A percentile compares a stretch with the other conserved stretches of the same genome.
Conservation (phyloP, 2,888 invertebrate species). For the Drosophila trichaetosa region DNA sequence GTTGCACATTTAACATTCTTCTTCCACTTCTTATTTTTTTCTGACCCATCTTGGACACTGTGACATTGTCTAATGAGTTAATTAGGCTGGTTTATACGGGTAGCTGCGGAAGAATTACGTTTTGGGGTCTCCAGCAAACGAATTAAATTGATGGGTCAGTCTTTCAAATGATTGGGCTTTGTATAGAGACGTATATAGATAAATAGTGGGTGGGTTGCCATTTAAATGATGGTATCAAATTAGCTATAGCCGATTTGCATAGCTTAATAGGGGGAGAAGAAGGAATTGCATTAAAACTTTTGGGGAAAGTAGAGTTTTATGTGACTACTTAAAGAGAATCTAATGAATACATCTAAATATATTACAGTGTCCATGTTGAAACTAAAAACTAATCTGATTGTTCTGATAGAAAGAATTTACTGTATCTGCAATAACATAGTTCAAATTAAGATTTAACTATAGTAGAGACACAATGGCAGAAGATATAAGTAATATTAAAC, state of each 20-base stretch:
- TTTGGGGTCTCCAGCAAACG: slow-evolving; percentile 31
- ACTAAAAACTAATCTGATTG: neutral
- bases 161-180: slow-evolving; percentile 43
- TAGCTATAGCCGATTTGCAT: slow-evolving; percentile 30
- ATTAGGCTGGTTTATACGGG: slow-evolving; percentile 70
- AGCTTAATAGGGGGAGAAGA: neutral
- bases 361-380: neutral
- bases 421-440: neutral
- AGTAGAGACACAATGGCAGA: neutral
- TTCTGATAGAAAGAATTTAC: neutral
- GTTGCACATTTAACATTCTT: slow-evolving; percentile 69
- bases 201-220: slow-evolving; percentile 4
- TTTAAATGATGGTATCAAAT: slow-evolving; percentile 26
- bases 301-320: neutral
- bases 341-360: neutral
- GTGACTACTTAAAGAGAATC: neutral
- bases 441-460: neutral
- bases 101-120: slow-evolving; percentile 23
- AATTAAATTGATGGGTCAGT: slow-evolving; percentile 56
- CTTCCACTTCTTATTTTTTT: slow-evolving; percentile 2
- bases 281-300: neutral
- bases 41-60: slow-evolving; percentile 27
- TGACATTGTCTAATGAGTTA: slow-evolving; percentile 78
- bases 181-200: slow-evolving; percentile 12
- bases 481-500: neutral